Conservation (phyloP, 2,113 vertebrate species). For the Ibidorhyncha struthersii region DNA sequence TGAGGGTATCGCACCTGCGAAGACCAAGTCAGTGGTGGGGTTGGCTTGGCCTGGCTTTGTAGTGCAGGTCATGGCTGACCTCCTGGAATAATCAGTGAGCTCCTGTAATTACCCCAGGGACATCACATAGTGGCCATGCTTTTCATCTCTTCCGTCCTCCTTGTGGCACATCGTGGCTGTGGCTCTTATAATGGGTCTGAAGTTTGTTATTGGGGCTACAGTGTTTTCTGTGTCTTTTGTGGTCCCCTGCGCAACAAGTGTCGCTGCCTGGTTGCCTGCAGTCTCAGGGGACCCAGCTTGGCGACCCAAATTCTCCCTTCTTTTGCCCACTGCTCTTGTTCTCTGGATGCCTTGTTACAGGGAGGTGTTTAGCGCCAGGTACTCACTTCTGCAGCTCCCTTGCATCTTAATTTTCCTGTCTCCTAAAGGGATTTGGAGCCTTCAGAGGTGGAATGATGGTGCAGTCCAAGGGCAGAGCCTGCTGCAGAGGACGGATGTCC, state of each 20-base stretch:
- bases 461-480: background rate
- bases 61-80: background rate
- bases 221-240: background rate
- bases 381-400: background rate
- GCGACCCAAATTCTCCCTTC: background rate
- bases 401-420: background rate
- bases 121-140: background rate
- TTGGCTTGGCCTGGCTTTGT: background rate
- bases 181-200: background rate
- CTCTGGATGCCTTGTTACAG: background rate
- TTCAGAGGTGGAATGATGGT: background rate
- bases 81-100: background rate
- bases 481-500: background rate
- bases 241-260: background rate
- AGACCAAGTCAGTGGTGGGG: background rate
- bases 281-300: background rate
- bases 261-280: background rate
- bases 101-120: background rate
- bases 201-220: background rate
- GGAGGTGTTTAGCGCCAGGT: background rate
- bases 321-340: background rate
- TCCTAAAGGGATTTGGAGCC: background rate
- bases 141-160: background rate
- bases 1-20: background rate
- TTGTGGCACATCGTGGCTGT: background rate